phyloP scores from a whole-genome alignment of 92 coral and sea anemone genomes.

The Palythoa caribaeorum region DNA sequence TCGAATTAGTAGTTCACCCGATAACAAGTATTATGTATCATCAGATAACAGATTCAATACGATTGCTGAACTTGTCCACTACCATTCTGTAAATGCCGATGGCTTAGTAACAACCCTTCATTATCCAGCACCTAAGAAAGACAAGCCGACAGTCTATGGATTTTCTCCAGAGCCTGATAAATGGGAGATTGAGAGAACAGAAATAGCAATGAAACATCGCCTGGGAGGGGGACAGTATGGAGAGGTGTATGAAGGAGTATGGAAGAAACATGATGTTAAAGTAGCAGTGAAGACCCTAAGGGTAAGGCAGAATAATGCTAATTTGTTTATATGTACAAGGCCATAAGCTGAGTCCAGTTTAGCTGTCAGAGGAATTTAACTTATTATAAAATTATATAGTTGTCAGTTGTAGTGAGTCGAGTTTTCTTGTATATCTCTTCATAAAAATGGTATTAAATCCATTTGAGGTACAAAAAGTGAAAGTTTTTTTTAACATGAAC shows the following conservation, averaged over 20 bases:
- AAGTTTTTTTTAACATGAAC: too few species aligned
- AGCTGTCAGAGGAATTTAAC: too few species aligned
- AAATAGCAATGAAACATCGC: constrained; percentile 95
- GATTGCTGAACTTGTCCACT: constrained; percentile 95
- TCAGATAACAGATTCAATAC: constrained; percentile 88
- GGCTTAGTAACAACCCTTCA: constrained; percentile 97
- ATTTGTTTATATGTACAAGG: too few species aligned
- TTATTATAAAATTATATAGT: too few species aligned
- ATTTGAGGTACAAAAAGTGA: too few species aligned
- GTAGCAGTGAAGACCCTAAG: constrained; percentile 97
- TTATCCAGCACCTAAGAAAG: constrained; percentile 96
- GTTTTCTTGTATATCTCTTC: too few species aligned
- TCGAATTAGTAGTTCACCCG: constrained; percentile 86
- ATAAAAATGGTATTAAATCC: too few species aligned
- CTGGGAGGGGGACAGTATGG: constrained; percentile 99
- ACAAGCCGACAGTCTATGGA: constrained; percentile 93
- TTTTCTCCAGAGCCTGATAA: constrained; percentile 97
- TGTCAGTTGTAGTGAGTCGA: too few species aligned
- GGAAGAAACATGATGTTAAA: constrained; percentile 89
- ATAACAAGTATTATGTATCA: constrained; percentile 87
- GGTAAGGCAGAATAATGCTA: constrained; percentile 59
- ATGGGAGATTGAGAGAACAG: constrained; percentile 97
- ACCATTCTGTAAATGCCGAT: constrained; percentile 97
- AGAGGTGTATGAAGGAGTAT: constrained; percentile 96
- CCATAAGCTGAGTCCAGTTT: too few species aligned